A percentile compares a stretch with the other conserved stretches of the same genome.
Conservation (phyloP, 2,888 invertebrate genomes). For the Bembecia ichneumoniformis region DNA sequence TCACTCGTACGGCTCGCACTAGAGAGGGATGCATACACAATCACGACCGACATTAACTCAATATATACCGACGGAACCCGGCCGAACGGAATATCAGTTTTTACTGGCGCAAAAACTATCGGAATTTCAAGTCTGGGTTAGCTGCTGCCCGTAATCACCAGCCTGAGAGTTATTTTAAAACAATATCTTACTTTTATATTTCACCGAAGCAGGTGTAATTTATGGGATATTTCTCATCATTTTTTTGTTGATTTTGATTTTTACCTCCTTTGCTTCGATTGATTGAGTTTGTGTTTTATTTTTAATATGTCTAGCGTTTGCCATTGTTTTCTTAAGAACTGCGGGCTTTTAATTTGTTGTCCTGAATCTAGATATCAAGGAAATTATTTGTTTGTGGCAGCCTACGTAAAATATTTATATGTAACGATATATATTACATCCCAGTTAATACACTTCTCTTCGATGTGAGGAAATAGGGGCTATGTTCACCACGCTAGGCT, state of each 20-base stretch:
- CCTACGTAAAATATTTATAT: too few relatives aligned
- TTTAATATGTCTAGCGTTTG: conserved; percentile 64
- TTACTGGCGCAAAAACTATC: conserved; percentile 68
- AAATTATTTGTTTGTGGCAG: too few relatives aligned
- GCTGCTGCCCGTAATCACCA: conserved; percentile 55
- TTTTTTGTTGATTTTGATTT: conserved; percentile 49
- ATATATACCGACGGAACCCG: conserved; percentile 63
- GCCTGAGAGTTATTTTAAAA: conserved; percentile 60
- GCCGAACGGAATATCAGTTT: conserved; percentile 67
- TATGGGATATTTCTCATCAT: conserved; percentile 43
- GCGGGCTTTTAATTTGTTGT: conserved; percentile 42
- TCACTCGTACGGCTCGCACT: conserved; percentile 32
- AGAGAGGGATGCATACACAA: conserved; percentile 48
- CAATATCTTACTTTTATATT: conserved; percentile 62
- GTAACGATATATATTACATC: too few relatives aligned
- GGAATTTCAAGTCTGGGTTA: conserved; percentile 63
- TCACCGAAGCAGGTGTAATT: conserved; percentile 63
- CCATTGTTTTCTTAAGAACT: conserved; percentile 56
- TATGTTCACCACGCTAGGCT: too few relatives aligned
- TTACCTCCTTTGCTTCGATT: conserved; percentile 40
- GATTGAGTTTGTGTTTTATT: conserved; percentile 53
- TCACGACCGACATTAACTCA: conserved; percentile 69
- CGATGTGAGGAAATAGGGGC: too few relatives aligned
- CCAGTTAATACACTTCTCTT: too few relatives aligned
- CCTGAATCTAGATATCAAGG: conserved; percentile 11